Conservation (phyloP, 2,888 invertebrate species). For the Eucera pruinosa region DNA sequence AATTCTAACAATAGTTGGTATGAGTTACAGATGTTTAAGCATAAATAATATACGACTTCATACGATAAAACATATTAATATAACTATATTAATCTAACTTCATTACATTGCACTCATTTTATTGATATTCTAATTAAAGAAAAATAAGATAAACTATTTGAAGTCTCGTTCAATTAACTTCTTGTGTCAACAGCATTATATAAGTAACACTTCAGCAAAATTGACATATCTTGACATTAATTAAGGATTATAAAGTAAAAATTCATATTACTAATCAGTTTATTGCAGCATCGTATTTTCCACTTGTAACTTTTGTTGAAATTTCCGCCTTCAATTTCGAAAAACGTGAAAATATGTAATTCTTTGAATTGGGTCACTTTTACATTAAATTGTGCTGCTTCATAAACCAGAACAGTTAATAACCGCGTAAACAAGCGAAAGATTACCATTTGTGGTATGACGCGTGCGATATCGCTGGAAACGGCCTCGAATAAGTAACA, state of each 20-base stretch:
- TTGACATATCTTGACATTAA: not conserved
- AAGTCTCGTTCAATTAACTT: not conserved
- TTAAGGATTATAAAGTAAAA: not conserved
- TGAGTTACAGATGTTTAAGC: too few species aligned
- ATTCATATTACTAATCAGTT: not conserved
- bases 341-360: not conserved
- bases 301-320: too few species aligned
- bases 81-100: too few species aligned
- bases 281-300: too few species aligned
- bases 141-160: not conserved
- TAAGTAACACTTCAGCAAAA: not conserved
- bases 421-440: slow-evolving; percentile 13
- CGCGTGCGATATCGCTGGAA: slow-evolving; percentile 29
- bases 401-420: not conserved
- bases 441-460: slow-evolving; percentile 8
- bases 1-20: too few species aligned
- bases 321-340: not conserved
- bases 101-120: not conserved
- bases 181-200: not conserved
- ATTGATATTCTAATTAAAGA: not conserved
- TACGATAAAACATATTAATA: too few species aligned
- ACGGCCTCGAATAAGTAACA: slow-evolving; percentile 37
- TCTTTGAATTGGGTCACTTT: too few species aligned
- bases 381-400: not conserved
- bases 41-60: too few species aligned